These are phyloP conservation scores for Taurulus bubalis DNA, from an alignment of 2,113 vertebrate genomes.

Conservation along the genomic window DNA sequence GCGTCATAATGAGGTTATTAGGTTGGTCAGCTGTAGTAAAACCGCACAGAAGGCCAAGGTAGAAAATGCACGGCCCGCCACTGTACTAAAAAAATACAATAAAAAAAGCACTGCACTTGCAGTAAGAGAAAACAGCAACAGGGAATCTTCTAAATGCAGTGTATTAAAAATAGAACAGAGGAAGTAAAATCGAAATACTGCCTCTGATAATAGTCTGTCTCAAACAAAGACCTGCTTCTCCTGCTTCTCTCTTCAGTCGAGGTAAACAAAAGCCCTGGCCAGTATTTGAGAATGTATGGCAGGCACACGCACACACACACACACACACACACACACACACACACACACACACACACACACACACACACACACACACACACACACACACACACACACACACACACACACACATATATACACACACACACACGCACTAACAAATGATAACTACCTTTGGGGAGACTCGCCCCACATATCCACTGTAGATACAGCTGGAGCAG, in stretches of 20 bases:
- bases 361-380: background rate
- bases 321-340: background rate
- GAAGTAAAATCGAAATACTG: conserved; percentile 10
- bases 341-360: background rate
- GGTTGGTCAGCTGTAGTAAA: too few relatives aligned
- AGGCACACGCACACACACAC: too few relatives aligned
- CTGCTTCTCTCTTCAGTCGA: conserved; percentile 15
- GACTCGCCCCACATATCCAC: conserved; percentile 37
- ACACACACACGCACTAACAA: conserved; percentile 3
- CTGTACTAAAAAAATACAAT: background rate
- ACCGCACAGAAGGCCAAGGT: too few relatives aligned
- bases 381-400: background rate
- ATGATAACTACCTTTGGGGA: conserved; percentile 56
- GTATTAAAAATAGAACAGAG: conserved; percentile 11
- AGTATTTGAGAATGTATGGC: conserved; percentile 23
- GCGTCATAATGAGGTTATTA: too few relatives aligned
- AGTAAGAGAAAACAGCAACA: background rate
- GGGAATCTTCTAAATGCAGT: background rate
- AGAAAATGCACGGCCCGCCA: too few relatives aligned
- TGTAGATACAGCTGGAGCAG: conserved; percentile 76
- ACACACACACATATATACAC: too few relatives aligned
- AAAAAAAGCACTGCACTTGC: background rate
- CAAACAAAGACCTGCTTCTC: conserved; percentile 11
- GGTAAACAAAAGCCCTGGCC: conserved; percentile 36
- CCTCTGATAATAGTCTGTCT: background rate